Conservation (phyloP, 2,797 vertebrate genomes). For the Oreonectes daqikongensis region DNA sequence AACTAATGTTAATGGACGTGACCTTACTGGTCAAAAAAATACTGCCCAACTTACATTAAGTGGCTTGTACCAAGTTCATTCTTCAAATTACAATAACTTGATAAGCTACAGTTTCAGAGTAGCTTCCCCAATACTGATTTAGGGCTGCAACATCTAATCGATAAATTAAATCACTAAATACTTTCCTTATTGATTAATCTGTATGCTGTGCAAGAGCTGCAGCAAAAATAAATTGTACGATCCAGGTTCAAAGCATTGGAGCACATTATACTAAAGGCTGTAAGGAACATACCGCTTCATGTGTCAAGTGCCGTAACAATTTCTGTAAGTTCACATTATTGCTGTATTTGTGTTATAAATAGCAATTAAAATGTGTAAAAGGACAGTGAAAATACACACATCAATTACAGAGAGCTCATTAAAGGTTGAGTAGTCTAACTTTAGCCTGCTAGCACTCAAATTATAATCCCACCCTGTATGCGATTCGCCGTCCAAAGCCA, state of each 20-base stretch:
- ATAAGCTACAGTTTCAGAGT: no score
- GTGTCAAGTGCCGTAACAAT: neutral
- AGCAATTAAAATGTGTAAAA: neutral
- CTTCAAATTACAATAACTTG: neutral
- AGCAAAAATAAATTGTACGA: neutral
- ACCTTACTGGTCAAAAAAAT: no score
- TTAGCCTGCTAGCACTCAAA: no score
- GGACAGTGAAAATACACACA: no score
- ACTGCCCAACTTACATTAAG: neutral
- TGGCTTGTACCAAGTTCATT: neutral
- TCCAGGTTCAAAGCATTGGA: neutral
- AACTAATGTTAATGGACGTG: no score
- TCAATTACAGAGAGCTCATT: neutral
- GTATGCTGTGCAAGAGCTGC: neutral
- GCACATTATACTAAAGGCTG: neutral
- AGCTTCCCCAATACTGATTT: neutral
- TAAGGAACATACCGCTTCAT: neutral
- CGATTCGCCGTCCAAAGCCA: no score
- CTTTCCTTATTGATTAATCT: neutral
- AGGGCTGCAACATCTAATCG: neutral
- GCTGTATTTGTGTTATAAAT: no score
- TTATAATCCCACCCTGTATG: no score
- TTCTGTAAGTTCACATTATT: no score
- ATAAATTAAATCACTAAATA: neutral
- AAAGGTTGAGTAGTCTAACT: no score